Evolutionary conservation across 1,140 invertebrate species (phyloP).

Genomic region (Leptopilina clavipes): DNA sequence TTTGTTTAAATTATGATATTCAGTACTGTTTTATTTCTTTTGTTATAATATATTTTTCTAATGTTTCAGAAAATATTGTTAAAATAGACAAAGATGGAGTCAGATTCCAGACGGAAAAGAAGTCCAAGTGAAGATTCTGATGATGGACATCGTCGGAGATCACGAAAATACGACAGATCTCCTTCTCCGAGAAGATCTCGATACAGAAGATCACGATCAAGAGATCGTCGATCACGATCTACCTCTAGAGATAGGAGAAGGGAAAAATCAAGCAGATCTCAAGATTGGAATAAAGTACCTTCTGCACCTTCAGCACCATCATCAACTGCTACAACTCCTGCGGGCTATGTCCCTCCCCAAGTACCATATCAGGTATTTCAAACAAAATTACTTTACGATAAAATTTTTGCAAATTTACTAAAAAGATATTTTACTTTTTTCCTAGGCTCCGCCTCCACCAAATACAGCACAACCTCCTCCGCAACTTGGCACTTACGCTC

Average conservation of each 20-base stretch:
- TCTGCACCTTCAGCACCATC: slow-evolving; percentile 49
- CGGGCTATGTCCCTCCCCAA: slow-evolving; percentile 62
- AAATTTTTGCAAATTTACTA: too few relatives aligned
- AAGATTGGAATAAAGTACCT: slow-evolving; percentile 64
- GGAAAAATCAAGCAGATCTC: slow-evolving; percentile 61
- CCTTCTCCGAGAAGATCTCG: slow-evolving; percentile 69
- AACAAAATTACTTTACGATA: too few relatives aligned
- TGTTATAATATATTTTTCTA: not conserved
- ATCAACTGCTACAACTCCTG: slow-evolving; percentile 50
- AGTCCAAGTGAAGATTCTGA: slow-evolving; percentile 70
- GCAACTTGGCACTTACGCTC: slow-evolving; percentile 63
- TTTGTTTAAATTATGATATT: too few relatives aligned
- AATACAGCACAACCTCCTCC: slow-evolving; percentile 70
- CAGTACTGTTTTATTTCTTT: not conserved
- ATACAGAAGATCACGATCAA: slow-evolving; percentile 68
- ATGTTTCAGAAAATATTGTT: not conserved
- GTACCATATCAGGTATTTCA: slow-evolving; percentile 70
- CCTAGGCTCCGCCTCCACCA: slow-evolving; percentile 63
- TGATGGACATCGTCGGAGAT: slow-evolving; percentile 65
- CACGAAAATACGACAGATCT: slow-evolving; percentile 70
- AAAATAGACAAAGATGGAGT: slow-evolving; percentile 59
- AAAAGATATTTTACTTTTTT: not conserved
- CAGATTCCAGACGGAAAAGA: slow-evolving; percentile 65
- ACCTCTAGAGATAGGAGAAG: slow-evolving; percentile 65
- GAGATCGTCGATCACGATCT: slow-evolving; percentile 66